Conservation (phyloP, 1,140 invertebrate species). For the Drosophila kohkoa region DNA sequence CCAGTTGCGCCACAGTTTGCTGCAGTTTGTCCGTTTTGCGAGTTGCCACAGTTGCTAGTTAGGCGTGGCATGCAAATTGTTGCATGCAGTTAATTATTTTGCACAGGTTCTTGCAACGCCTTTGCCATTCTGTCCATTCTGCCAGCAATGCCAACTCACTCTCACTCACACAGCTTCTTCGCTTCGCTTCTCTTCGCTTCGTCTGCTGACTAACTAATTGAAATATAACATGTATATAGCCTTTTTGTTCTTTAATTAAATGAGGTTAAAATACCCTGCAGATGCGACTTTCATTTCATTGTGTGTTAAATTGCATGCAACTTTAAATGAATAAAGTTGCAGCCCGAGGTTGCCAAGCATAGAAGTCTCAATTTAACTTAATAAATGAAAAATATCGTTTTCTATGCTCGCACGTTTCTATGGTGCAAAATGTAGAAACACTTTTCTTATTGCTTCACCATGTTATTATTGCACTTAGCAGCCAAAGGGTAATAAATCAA, state of each 20-base stretch:
- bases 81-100: conserved; percentile 83
- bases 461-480: no score
- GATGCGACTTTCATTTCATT: conserved; percentile 31
- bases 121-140: conserved; percentile 31
- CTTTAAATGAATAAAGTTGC: conserved; percentile 42
- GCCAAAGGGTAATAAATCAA: no score
- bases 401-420: background rate
- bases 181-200: background rate
- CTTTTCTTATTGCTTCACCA: no score
- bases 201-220: conserved; percentile 63
- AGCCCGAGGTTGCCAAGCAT: conserved; percentile 3
- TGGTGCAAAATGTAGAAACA: background rate
- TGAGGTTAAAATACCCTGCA: conserved; percentile 57
- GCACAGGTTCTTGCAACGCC: conserved; percentile 68
- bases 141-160: conserved; percentile 1
- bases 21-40: conserved; percentile 8
- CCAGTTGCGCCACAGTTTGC: conserved; percentile 11
- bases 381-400: background rate
- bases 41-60: conserved; percentile 54
- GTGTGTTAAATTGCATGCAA: conserved; percentile 42
- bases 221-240: conserved; percentile 68
- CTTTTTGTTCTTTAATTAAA: conserved; percentile 63
- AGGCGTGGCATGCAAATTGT: conserved; percentile 77
- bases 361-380: conserved; percentile 7
- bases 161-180: conserved; percentile 27